phyloP scores from a whole-genome alignment of 2,888 invertebrate species.

The Eupithecia abbreviata region DNA sequence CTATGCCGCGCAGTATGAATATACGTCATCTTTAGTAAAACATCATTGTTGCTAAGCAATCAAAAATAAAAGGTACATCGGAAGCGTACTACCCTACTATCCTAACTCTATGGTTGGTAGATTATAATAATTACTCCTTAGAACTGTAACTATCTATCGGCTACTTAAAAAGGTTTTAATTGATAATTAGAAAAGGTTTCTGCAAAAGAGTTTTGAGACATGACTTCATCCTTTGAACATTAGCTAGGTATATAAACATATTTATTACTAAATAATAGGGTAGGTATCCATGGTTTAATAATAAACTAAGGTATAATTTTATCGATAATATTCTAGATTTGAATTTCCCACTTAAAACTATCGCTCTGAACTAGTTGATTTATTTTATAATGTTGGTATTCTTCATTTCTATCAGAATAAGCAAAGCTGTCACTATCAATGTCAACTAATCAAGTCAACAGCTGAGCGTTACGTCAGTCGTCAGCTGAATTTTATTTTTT shows the following conservation, averaged over 20 bases:
- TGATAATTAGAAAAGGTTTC: not conserved
- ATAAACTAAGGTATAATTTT: not conserved
- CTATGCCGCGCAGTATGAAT: too few relatives aligned
- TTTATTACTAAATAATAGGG: not conserved
- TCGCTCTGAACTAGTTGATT: not conserved
- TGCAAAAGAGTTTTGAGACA: not conserved
- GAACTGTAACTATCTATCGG: not conserved
- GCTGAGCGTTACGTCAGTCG: not conserved
- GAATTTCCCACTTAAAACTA: not conserved
- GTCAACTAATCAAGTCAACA: not conserved
- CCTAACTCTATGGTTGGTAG: not conserved
- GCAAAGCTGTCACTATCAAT: slow-evolving; percentile 26
- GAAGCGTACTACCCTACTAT: not conserved
- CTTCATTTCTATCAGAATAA: slow-evolving; percentile 25
- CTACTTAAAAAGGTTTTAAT: not conserved
- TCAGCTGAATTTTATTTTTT: slow-evolving; percentile 20
- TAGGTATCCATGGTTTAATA: too few relatives aligned
- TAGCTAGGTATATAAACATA: not conserved
- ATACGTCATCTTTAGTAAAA: too few relatives aligned
- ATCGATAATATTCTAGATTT: not conserved
- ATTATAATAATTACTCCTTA: not conserved
- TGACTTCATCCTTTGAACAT: not conserved
- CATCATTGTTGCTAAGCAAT: slow-evolving; percentile 22
- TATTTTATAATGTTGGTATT: slow-evolving; percentile 20
- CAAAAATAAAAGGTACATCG: not conserved